phyloP scores from a whole-genome alignment of 2,888 invertebrate species.

The Stegana nigrithorax region DNA sequence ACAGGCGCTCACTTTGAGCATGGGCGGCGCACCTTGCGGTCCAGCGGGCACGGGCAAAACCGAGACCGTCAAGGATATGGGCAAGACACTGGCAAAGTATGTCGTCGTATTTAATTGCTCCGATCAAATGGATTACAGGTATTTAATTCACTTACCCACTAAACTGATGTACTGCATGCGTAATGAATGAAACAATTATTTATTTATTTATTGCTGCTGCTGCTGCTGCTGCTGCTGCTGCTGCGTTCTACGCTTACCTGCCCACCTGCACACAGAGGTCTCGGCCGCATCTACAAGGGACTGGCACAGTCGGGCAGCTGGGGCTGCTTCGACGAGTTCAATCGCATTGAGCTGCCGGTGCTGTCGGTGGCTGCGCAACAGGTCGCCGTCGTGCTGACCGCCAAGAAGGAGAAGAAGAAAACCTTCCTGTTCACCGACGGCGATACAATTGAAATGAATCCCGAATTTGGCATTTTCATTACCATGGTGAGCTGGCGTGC shows the following conservation, averaged over 20 bases:
- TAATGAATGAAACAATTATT: neutral
- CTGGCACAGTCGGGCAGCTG: conserved; percentile 95
- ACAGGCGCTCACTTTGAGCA: conserved; percentile 94
- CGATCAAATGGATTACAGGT: conserved; percentile 97
- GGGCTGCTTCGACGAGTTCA: conserved; percentile 99
- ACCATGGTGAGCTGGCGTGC: conserved; percentile 96
- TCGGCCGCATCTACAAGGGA: conserved; percentile 96
- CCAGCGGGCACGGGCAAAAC: conserved; percentile 99
- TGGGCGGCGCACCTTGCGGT: conserved; percentile 96
- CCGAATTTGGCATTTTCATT: conserved; percentile 96
- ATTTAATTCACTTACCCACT: conserved; percentile 15
- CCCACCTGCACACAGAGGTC: conserved; percentile 73
- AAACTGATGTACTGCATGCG: neutral
- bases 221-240: neutral
- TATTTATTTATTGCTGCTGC: neutral
- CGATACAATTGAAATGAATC: conserved; percentile 90
- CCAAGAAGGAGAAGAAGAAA: conserved; percentile 94
- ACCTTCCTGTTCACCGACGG: conserved; percentile 94
- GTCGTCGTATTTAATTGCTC: conserved; percentile 98
- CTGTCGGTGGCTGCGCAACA: conserved; percentile 96
- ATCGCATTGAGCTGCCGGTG: conserved; percentile 93
- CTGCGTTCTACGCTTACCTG: conserved; percentile 32
- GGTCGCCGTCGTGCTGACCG: conserved; percentile 90
- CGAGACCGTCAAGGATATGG: conserved; percentile 98
- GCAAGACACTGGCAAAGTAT: conserved; percentile 95